Conservation (phyloP, 2,113 vertebrate genomes). For the Carlito syrichta region DNA sequence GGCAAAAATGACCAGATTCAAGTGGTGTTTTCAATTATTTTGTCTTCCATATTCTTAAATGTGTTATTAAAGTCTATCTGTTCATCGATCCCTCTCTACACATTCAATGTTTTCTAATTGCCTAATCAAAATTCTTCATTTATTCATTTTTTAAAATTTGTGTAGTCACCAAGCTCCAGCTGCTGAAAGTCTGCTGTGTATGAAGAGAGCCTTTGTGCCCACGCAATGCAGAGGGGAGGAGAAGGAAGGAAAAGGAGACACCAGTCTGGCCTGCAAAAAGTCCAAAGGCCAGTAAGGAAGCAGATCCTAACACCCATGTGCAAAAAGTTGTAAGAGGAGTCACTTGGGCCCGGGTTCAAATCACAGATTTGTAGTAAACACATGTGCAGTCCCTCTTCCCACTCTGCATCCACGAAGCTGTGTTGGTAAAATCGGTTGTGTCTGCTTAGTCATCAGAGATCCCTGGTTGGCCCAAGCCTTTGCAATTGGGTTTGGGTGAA, state of each 20-base stretch:
- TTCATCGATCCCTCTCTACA: accelerated
- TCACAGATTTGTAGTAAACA: accelerated
- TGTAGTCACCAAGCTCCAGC: not conserved
- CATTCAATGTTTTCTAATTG: accelerated
- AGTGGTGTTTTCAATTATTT: not conserved
- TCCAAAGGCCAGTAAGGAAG: accelerated
- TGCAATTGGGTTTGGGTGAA: too few species aligned
- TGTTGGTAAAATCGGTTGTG: too few species aligned
- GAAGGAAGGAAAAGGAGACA: accelerated
- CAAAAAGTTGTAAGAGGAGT: too few species aligned
- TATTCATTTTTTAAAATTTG: too few species aligned
- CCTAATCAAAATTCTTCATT: too few species aligned
- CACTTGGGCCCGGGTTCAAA: accelerated
- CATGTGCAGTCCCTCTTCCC: accelerated
- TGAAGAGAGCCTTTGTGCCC: too few species aligned
- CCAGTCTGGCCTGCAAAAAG: accelerated
- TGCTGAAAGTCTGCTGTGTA: accelerated
- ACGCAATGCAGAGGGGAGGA: accelerated
- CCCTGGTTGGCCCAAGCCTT: not conserved
- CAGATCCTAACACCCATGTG: accelerated
- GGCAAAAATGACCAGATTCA: not conserved
- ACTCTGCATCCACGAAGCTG: not conserved
- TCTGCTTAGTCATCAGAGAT: too few species aligned
- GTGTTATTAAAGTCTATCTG: not conserved
- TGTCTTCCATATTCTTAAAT: not conserved